Conservation (phyloP, 2,113 vertebrate genomes). For the Seriola aureovittata region DNA sequence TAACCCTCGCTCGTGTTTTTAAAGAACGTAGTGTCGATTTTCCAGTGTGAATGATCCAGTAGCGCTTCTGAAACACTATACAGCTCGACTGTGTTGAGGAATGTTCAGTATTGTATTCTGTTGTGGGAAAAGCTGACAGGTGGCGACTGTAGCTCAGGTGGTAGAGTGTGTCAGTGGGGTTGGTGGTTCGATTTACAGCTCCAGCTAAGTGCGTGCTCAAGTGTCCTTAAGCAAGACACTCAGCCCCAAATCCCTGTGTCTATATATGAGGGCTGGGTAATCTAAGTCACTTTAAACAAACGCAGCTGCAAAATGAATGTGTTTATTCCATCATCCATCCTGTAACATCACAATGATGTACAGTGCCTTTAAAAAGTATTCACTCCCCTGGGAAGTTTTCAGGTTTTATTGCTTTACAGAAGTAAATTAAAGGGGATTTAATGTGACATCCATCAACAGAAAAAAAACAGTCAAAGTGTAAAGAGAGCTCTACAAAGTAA, state of each 20-base stretch:
- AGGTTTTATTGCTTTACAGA: not conserved
- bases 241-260: not conserved
- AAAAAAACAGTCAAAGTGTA: not conserved
- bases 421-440: constrained; percentile 6
- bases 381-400: not conserved
- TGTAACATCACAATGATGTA: not conserved
- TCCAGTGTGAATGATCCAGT: not conserved
- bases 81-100: not conserved
- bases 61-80: constrained; percentile 13
- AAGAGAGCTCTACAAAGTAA: not conserved
- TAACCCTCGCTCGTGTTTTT: constrained; percentile 6
- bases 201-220: not conserved
- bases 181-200: constrained; percentile 10
- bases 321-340: not conserved
- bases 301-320: not conserved
- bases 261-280: not conserved
- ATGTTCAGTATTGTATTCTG: constrained; percentile 5
- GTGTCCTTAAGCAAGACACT: not conserved
- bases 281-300: not conserved
- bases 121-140: not conserved
- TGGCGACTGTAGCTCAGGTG: constrained; percentile 7
- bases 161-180: not conserved
- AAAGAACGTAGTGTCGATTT: constrained; percentile 16
- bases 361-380: not conserved
- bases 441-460: not conserved